Evolutionary conservation across 2,113 vertebrate species (phyloP).

Genomic region (Zeus faber): DNA sequence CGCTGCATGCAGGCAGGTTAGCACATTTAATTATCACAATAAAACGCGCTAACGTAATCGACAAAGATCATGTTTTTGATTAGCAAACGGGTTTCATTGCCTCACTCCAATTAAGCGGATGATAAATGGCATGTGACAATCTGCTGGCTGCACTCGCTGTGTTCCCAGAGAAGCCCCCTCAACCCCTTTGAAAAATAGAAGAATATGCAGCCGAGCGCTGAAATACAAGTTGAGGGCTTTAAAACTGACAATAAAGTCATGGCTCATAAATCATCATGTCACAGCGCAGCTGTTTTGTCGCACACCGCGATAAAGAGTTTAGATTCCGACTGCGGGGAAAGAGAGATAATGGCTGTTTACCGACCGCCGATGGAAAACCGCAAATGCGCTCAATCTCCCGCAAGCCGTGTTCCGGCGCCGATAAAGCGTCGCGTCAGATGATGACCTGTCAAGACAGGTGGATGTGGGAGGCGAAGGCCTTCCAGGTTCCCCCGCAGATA

Average conservation of each 20-base stretch:
- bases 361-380: constrained; percentile 38
- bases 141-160: constrained; percentile 36
- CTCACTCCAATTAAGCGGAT: constrained; percentile 53
- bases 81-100: constrained; percentile 53
- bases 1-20: constrained; percentile 43
- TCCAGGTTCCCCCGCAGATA: no score
- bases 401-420: constrained; percentile 14
- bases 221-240: constrained; percentile 56
- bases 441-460: constrained; percentile 20
- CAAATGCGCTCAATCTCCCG: constrained; percentile 35
- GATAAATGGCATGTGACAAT: constrained; percentile 55
- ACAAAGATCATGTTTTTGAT: constrained; percentile 58
- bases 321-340: constrained; percentile 35
- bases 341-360: constrained; percentile 33
- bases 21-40: constrained; percentile 47
- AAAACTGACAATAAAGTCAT: constrained; percentile 60
- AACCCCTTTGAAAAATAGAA: constrained; percentile 28
- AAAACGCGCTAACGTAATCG: constrained; percentile 38
- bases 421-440: constrained; percentile 42
- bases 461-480: not conserved
- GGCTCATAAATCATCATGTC: constrained; percentile 62
- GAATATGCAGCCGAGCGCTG: constrained; percentile 38
- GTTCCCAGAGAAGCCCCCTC: constrained; percentile 46
- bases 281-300: constrained; percentile 51
- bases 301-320: constrained; percentile 52